Evolutionary conservation across 2,113 vertebrate species (phyloP), one percentile per base, ranked within the genome.

Genomic region (Thunnus maccoyii): DNA sequence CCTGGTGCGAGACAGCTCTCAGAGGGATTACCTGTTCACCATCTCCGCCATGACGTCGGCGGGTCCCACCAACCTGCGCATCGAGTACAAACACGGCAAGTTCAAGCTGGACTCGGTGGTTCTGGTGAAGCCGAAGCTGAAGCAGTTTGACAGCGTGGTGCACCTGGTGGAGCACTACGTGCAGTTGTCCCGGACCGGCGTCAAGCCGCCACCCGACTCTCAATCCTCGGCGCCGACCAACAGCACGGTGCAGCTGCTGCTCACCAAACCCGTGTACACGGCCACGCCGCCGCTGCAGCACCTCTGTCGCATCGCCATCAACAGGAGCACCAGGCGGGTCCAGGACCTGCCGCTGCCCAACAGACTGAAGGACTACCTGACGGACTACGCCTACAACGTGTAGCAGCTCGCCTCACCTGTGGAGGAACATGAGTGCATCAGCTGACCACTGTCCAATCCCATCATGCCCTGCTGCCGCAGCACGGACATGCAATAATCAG

Each of bases 91-190:
- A 78, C 96, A 97, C 52, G 98, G 98, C 48, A 99, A 97, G 71
- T 99, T 99, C 95, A 96, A 97, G 86, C 94, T 99, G 95, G 98
- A 99, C 94, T 99, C 98, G 0, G 96, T 99, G 89, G 96, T 98
- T 20, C 96, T 97, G 92, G 95, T 99, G 73, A 96, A 95, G 83
- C 97, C 98, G 58, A 97, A 96, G 89, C 96, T 99, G 27, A 97
- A 97, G 75, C 97, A 98, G 70, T 99, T 99, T 65, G 96, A 98
- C 95, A 98, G 97, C 0, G 98, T 99, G 88, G 98, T 99, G 11
- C 97, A 97, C 86, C 95, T 99, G 89, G 98, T 99, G 64, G 96
- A 99, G 86, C 96, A 98, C 93, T 99, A 99, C 27, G 96, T 99
- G 56, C 95, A 96, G 51, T 95, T 99, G 91, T 99, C 97, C 84